These are phyloP conservation scores for Drosophila aff. DNA, from an alignment of 1,140 invertebrate species.

Conservation along the genomic window DNA sequence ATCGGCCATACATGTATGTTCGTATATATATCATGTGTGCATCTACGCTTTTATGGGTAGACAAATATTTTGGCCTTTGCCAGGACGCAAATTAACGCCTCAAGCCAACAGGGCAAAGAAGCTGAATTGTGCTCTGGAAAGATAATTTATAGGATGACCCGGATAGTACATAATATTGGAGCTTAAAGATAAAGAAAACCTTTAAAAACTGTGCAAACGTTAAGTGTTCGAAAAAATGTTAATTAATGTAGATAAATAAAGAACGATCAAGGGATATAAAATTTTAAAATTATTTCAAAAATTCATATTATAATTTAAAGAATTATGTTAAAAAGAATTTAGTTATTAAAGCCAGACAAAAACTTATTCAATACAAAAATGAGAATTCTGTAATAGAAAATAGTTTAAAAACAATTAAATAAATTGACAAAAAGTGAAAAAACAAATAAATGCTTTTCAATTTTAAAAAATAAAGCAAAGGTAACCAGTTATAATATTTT, in stretches of 20 bases:
- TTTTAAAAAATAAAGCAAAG: not conserved
- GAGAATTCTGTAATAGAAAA: not conserved
- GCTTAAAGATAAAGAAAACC: not conserved
- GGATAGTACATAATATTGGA: not conserved
- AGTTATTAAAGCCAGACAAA: not conserved
- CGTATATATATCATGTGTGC: constrained; percentile 26
- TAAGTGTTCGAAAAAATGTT: not conserved
- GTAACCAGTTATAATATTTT: not conserved
- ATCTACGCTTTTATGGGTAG: constrained; percentile 33
- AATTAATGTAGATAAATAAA: not conserved
- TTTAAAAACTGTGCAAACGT: not conserved
- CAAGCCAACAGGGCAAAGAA: constrained; percentile 14
- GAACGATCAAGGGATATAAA: not conserved
- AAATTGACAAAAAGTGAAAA: not conserved
- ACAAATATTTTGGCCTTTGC: constrained; percentile 55
- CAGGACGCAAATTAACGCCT: constrained; percentile 38
- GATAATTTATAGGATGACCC: constrained; percentile 5
- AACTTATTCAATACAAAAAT: not conserved
- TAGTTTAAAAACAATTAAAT: not conserved
- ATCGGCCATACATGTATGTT: constrained; percentile 11
- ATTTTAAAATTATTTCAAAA: not conserved
- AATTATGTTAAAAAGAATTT: not conserved
- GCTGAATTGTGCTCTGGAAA: constrained; percentile 20
- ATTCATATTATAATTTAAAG: not conserved
- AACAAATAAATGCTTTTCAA: not conserved